These are phyloP conservation scores for Burhinus bistriatus DNA, from an alignment of 2,113 vertebrate species.

Conservation along the genomic window DNA sequence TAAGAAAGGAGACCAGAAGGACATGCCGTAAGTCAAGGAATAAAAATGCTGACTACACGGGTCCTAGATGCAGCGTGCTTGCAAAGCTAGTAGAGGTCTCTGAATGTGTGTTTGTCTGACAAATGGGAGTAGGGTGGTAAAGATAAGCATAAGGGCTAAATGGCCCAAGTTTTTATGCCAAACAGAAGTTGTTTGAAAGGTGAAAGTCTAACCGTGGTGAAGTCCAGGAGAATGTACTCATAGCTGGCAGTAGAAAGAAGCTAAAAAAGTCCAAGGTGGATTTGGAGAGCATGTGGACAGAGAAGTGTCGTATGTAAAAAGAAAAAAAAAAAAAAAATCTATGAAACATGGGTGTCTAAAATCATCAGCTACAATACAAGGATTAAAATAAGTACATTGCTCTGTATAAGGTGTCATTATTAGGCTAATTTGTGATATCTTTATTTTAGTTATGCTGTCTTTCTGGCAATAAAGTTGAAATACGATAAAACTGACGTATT, in stretches of 20 bases:
- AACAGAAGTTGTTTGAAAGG: not conserved
- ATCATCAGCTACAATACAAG: not conserved
- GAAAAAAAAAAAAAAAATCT: not conserved
- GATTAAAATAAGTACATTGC: not conserved
- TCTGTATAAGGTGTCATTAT: not conserved
- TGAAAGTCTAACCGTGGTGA: not conserved
- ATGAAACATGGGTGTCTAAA: not conserved
- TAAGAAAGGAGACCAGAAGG: not conserved
- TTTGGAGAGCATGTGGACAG: not conserved
- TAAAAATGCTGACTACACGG: rapidly evolving
- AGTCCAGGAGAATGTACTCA: rapidly evolving
- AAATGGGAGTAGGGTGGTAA: not conserved
- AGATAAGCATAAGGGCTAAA: not conserved
- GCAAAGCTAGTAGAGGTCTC: not conserved
- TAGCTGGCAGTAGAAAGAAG: not conserved
- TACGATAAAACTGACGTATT: not conserved
- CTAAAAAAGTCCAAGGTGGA: not conserved
- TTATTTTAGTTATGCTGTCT: not conserved
- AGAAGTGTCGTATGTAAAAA: not conserved
- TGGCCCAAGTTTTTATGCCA: not conserved
- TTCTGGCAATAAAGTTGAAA: not conserved
- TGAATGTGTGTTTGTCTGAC: not conserved
- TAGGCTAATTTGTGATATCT: not conserved
- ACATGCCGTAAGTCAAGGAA: not conserved
- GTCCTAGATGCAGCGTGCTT: not conserved